Base-by-base conservation (phyloP, 2,113 vertebrate species). In the Hucho hucho region DNA sequence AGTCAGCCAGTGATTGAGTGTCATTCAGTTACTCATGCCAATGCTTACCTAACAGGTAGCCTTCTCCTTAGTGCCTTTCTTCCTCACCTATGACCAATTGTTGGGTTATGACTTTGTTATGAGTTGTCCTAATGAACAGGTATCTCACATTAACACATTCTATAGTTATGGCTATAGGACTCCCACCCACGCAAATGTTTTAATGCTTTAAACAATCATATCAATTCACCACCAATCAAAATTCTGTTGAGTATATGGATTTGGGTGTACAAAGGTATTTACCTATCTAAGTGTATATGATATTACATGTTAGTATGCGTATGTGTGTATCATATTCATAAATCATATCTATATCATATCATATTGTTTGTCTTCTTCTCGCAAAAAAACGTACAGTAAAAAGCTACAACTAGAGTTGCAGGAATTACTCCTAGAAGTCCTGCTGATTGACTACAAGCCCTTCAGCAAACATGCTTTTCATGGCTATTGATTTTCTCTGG, bases 401-500 rank as follows among this genome's bases (percentile, higher is more conserved):
- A 24, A 28, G 25, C 20, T 24, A 13, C 9, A 61, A 26, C 70
- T 43, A 2, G 20, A 47, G 64, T 18, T 9, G 4, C 47, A 9
- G 64, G n/a, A 46, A 37, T 69, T 14, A 63, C 64, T 67, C n/a
- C 26, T 22, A 32, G 20, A 67, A 20, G 28, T 46, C 20, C 22
- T 25, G 6, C 46, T 47, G 61, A 73, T 72, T 49, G 61, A 66
- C 43, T 11, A 5, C 13, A 14, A 64, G 24, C 43, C 46, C 24
- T 64, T 61, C 68, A 67, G 32, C 71, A 72, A 49, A 4, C 28
- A 49, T 75, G 9, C 26, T 67, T 78, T 78, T 74, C 53, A 43
- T 49, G 28, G 59, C 49, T 77, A 82, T 81, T 75, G 73, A 85
- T 84, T 76, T 75, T 22, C 56, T 69, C n/a, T 6, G 71, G 25